These are phyloP conservation scores for Mizuhopecten yessoensis DNA, from an alignment of 1,140 invertebrate genomes.

Conservation along the genomic window DNA sequence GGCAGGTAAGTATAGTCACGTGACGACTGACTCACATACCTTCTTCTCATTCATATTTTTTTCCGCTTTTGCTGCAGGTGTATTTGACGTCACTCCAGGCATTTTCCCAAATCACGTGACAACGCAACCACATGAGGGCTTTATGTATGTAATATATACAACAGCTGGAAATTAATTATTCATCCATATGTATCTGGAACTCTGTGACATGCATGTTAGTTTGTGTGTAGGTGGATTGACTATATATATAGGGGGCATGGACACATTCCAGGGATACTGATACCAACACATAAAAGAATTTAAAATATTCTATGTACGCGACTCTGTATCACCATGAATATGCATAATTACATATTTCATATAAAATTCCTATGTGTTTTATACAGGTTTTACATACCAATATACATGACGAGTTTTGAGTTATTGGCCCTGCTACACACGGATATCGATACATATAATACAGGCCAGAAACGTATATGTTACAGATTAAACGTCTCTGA, in stretches of 20 bases:
- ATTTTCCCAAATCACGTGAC: background rate
- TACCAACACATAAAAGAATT: background rate
- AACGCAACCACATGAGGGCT: background rate
- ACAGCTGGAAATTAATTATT: background rate
- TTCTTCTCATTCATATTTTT: constrained; percentile 14
- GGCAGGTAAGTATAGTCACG: constrained; percentile 11
- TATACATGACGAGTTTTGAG: too few species aligned
- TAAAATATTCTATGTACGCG: background rate
- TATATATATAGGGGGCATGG: background rate
- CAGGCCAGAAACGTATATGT: too few species aligned
- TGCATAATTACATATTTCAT: background rate
- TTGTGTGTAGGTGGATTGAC: too few species aligned
- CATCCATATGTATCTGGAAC: background rate
- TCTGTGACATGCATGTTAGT: background rate
- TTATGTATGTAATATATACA: background rate
- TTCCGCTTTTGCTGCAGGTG: background rate
- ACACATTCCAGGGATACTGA: background rate
- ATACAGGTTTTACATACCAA: too few species aligned
- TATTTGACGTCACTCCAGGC: background rate
- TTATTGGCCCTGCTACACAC: too few species aligned
- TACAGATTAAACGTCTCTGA: too few species aligned
- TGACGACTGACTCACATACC: background rate
- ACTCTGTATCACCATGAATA: background rate
- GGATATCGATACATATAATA: too few species aligned
- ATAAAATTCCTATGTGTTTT: background rate